Base-by-base conservation (phyloP, 2,113 vertebrate species). In the Gymnorhina tibicen region DNA sequence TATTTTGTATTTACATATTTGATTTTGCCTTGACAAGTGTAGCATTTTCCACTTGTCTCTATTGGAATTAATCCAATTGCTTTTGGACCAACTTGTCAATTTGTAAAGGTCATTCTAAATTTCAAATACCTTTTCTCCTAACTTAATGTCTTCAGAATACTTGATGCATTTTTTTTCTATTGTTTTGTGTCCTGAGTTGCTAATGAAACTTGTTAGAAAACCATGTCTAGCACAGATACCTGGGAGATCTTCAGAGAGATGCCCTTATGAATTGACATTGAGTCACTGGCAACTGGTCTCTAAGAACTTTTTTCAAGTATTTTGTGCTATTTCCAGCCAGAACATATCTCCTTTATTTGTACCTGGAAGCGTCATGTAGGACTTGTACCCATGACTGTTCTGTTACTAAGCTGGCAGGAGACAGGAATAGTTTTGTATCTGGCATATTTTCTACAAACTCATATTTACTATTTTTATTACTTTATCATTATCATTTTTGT, bases 41-140 rank as follows among this genome's bases (percentile, higher is more conserved):
- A 75, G 42, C 35, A 47, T 89, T 91, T 91, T 80, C 55, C 30
- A 62, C 55, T 93, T 79, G 17, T 56, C 70, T 83, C 35, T 85
- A 7, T 33, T 88, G 88, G 87, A 87, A 76, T 69, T 83, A 95
- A 69, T 92, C 70, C 10, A 92, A 39, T 70, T 80, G 32, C 63
- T 92, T 94, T 93, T 85, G 52, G 82, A 73, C 32, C 41, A 77
- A 9, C 63, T 74, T 79, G 33, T 80, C 79, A 53, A 14, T 83
- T 93, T 83, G 22, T 73, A 79, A 96, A 97, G 68, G 63, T 90
- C 55, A 80, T 85, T 90, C 59, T 92, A 50, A 86, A 92, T 86
- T 90, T 92, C 79, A 66, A 0, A 92, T 67, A 62, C 63, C 37
- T 85, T 87, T 77, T 86, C 37, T 85, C 32, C 23, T 76, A 85